A percentile compares a stretch with the other conserved stretches of the same genome.
Conservation (phyloP, 2,888 invertebrate species). For the Pyrochroa serraticornis region DNA sequence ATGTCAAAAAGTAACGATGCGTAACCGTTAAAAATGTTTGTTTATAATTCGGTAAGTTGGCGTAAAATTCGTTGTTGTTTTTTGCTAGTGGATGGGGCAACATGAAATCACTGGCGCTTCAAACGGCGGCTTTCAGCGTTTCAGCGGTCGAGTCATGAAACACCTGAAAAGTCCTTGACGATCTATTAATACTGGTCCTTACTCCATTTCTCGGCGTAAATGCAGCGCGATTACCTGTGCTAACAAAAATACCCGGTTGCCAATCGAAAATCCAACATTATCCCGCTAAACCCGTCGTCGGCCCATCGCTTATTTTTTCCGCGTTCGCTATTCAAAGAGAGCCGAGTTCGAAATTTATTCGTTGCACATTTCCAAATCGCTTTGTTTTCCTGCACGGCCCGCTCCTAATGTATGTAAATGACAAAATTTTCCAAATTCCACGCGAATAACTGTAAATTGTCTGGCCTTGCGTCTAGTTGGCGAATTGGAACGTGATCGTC, state of each 20-base stretch:
- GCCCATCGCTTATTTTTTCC: neutral
- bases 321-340: neutral
- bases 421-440: slow-evolving; percentile 43
- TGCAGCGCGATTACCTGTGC: slow-evolving; percentile 33
- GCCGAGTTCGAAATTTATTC: neutral
- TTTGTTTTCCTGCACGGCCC: slow-evolving; percentile 13
- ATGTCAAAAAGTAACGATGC: too few relatives aligned
- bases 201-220: slow-evolving; percentile 41
- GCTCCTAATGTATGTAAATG: slow-evolving; percentile 30
- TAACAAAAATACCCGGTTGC: slow-evolving; percentile 30
- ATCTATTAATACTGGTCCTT: slow-evolving; percentile 47
- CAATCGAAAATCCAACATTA: slow-evolving; percentile 5
- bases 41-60: too few relatives aligned
- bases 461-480: slow-evolving; percentile 49
- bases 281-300: slow-evolving; percentile 12
- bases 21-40: too few relatives aligned
- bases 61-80: too few relatives aligned
- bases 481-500: slow-evolving; percentile 43
- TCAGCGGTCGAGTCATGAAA: slow-evolving; percentile 4
- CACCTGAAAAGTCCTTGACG: slow-evolving; percentile 46
- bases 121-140: too few relatives aligned
- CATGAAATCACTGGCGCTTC: too few relatives aligned
- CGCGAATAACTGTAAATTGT: slow-evolving; percentile 46
- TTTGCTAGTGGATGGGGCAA: too few relatives aligned
- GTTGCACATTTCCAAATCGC: slow-evolving; percentile 17